Conservation (phyloP, 1,140 invertebrate species). For the Mamestra configurata region DNA sequence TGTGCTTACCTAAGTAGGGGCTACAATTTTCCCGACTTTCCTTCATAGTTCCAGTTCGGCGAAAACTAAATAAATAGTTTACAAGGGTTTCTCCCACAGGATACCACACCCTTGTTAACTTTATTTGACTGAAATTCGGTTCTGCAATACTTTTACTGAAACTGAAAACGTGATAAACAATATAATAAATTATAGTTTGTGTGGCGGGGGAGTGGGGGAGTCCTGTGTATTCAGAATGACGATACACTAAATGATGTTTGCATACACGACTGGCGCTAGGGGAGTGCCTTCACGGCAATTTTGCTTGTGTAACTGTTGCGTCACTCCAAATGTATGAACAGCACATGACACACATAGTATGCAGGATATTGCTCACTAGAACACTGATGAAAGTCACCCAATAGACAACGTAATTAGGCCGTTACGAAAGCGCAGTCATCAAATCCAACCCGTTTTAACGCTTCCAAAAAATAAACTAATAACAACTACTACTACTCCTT, state of each 20-base stretch:
- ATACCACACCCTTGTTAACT: constrained; percentile 56
- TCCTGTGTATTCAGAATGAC: constrained; percentile 25
- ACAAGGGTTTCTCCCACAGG: constrained; percentile 63
- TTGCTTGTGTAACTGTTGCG: constrained; percentile 17
- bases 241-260: constrained; percentile 31
- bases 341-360: constrained; percentile 13
- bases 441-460: constrained; percentile 7
- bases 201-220: neutral
- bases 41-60: constrained; percentile 39
- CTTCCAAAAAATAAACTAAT: too few species aligned
- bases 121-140: constrained; percentile 60
- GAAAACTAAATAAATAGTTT: constrained; percentile 67
- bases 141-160: constrained; percentile 44
- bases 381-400: constrained; percentile 5
- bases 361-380: constrained; percentile 18
- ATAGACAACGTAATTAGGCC: constrained; percentile 20
- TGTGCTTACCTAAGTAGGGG: neutral
- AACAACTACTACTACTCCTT: too few species aligned
- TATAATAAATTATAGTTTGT: constrained; percentile 31
- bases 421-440: constrained; percentile 22
- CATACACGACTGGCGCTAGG: neutral
- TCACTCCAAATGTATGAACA: constrained; percentile 2
- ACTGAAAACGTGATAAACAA: constrained; percentile 51
- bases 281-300: constrained; percentile 16
- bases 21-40: neutral